Evolutionary conservation across 2,113 vertebrate genomes (phyloP).

Genomic region (Paedocypris sp.): DNA sequence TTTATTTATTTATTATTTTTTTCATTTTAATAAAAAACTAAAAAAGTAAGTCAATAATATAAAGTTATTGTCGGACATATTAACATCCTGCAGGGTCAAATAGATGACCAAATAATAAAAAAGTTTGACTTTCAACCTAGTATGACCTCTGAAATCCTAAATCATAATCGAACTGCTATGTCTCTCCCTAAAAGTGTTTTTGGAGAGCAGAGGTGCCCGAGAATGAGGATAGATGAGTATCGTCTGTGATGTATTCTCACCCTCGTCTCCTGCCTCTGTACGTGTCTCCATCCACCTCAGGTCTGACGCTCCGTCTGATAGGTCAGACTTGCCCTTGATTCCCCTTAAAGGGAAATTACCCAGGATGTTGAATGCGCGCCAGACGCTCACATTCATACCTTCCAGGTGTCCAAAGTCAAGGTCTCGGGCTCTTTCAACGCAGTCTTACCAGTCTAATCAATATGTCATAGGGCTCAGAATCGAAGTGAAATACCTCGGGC

Average conservation of each 20-base stretch:
- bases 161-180: no score
- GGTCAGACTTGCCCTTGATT: constrained; percentile 51
- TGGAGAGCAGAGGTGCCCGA: constrained; percentile 44
- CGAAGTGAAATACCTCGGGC: constrained; percentile 51
- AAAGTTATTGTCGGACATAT: no score
- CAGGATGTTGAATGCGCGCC: constrained; percentile 41
- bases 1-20: no score
- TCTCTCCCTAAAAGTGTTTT: constrained; percentile 18
- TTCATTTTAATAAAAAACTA: no score
- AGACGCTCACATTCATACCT: constrained; percentile 45
- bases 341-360: constrained; percentile 51
- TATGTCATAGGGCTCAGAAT: constrained; percentile 50
- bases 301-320: constrained; percentile 34
- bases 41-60: no score
- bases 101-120: no score
- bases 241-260: constrained; percentile 47
- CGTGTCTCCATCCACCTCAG: constrained; percentile 31
- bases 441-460: constrained; percentile 48
- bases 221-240: constrained; percentile 55
- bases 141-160: no score
- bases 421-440: constrained; percentile 41
- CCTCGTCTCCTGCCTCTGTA: constrained; percentile 47
- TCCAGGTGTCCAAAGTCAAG: constrained; percentile 53
- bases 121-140: no score
- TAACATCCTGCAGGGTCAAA: no score